Evolutionary conservation across 92 coral and sea anemone genomes (phyloP).

Genomic region (Palythoa grandis): DNA sequence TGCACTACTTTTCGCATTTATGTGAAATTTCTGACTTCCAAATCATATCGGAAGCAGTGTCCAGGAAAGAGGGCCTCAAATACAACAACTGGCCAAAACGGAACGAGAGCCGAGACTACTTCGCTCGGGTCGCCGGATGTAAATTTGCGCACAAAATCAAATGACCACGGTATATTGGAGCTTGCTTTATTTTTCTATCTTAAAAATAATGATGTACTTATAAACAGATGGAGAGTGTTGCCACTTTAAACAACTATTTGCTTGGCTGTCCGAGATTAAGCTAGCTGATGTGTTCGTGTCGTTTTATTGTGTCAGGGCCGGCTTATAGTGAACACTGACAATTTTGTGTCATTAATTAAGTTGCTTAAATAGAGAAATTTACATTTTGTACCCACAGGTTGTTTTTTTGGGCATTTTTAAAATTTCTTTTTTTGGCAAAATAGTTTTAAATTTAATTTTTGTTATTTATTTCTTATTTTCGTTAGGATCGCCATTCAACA

Average conservation of each 20-base stretch:
- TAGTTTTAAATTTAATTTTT: not conserved
- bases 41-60: not conserved
- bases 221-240: constrained; percentile 19
- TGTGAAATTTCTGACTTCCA: constrained; percentile 22
- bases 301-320: not conserved
- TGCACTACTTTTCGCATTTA: not conserved
- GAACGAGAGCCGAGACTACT: not conserved
- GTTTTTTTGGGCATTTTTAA: not conserved
- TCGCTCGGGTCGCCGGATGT: not conserved
- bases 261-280: not conserved
- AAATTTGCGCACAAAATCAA: constrained; percentile 21
- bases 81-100: not conserved
- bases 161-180: constrained; percentile 36
- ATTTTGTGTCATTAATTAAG: not conserved
- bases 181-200: not conserved
- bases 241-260: not conserved
- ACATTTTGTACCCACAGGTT: not conserved
- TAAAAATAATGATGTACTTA: constrained; percentile 26
- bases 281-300: not conserved
- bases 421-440: not conserved
- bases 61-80: not conserved
- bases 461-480: not conserved
- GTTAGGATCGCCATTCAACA: constrained; percentile 12
- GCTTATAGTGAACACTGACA: not conserved
- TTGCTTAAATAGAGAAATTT: not conserved